These are phyloP conservation scores for Clarias macrocephalus DNA, from an alignment of 2,113 vertebrate genomes.

Conservation along the genomic window DNA sequence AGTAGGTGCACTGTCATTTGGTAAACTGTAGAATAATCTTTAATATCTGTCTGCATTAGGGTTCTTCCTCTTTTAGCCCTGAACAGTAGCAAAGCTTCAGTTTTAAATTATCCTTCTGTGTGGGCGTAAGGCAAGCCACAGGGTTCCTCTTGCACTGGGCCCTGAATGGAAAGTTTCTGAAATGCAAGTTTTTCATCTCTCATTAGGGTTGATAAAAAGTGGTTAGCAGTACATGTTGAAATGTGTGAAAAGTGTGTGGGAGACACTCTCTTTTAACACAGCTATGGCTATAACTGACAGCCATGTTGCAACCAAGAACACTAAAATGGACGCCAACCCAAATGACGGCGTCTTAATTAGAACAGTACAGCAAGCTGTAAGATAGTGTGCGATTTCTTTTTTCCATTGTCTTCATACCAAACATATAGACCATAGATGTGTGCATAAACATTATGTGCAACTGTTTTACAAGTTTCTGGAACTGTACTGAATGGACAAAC, in stretches of 20 bases:
- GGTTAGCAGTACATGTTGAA: background rate
- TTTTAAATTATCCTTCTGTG: slow-evolving; percentile 56
- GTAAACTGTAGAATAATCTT: slow-evolving; percentile 25
- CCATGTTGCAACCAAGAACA: slow-evolving; percentile 4
- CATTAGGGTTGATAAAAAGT: slow-evolving; percentile 32
- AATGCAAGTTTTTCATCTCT: slow-evolving; percentile 24
- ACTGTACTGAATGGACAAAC: background rate
- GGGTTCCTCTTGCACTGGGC: slow-evolving; percentile 51
- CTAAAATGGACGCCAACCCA: slow-evolving; percentile 8
- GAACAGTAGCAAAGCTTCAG: slow-evolving; percentile 27
- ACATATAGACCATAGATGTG: background rate
- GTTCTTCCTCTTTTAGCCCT: slow-evolving; percentile 60
- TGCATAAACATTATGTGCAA: background rate
- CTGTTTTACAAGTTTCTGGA: background rate
- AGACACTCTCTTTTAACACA: background rate
- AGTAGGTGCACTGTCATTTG: background rate
- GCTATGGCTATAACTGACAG: background rate
- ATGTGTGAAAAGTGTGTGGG: background rate
- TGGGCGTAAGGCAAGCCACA: slow-evolving; percentile 51
- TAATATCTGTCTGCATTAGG: slow-evolving; percentile 31
- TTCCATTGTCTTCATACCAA: background rate
- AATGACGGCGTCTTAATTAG: background rate
- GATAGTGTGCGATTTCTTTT: background rate
- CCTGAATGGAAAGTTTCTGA: slow-evolving; percentile 49
- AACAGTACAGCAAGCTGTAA: background rate